phyloP scores from a whole-genome alignment of 1,140 invertebrate species.

The Drosophila lacteicornis region DNA sequence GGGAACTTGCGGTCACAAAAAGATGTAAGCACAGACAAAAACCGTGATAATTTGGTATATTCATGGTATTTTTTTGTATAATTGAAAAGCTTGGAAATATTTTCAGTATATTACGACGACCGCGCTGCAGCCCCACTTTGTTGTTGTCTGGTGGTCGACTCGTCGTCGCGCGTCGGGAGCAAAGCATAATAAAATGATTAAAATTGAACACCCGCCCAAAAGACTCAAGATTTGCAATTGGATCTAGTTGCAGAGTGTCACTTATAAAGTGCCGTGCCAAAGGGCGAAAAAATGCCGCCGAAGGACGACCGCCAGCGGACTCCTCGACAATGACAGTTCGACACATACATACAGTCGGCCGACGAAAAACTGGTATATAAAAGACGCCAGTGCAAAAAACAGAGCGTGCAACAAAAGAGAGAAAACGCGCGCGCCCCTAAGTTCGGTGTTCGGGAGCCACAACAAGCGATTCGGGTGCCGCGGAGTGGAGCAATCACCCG shows the following conservation, averaged over 20 bases:
- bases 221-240: conserved; percentile 28
- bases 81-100: not conserved
- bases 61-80: not conserved
- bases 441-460: conserved; percentile 25
- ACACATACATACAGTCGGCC: conserved; percentile 76
- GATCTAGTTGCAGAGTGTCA: conserved; percentile 16
- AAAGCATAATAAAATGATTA: conserved; percentile 42
- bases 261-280: conserved; percentile 34
- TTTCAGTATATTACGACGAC: conserved; percentile 1
- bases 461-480: conserved; percentile 38
- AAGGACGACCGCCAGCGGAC: conserved; percentile 33
- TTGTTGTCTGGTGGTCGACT: conserved; percentile 61
- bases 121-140: conserved; percentile 42
- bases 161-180: conserved; percentile 45
- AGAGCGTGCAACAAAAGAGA: conserved; percentile 56
- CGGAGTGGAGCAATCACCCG: conserved; percentile 27
- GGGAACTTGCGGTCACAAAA: not conserved
- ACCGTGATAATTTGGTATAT: not conserved
- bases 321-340: conserved; percentile 69
- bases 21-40: not conserved
- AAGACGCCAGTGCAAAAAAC: conserved; percentile 77
- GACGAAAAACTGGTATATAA: conserved; percentile 80
- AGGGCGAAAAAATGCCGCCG: conserved; percentile 17
- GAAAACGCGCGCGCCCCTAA: conserved; percentile 54
- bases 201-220: conserved; percentile 9